Evolutionary conservation across 2,888 invertebrate species (phyloP).

Genomic region (Yponomeuta cagnagella): DNA sequence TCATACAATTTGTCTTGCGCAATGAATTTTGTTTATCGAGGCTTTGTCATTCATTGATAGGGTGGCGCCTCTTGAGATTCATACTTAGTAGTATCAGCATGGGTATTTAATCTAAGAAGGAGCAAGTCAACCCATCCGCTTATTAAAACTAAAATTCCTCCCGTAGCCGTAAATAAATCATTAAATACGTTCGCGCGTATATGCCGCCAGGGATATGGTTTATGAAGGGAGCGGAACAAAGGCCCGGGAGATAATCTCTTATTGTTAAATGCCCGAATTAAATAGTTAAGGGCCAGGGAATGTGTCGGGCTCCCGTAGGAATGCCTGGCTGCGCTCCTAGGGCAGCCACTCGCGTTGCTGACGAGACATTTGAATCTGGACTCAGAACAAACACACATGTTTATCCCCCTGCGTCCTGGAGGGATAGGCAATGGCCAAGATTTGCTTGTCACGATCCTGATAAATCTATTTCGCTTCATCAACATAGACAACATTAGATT

Average conservation of each 20-base stretch:
- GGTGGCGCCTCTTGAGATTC: no score
- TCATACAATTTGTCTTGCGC: no score
- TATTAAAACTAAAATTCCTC: slow-evolving; percentile 12
- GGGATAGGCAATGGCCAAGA: no score
- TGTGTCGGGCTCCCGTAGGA: slow-evolving; percentile 25
- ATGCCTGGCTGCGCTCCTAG: slow-evolving; percentile 27
- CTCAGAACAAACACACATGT: neutral
- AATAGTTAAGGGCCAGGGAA: slow-evolving; percentile 45
- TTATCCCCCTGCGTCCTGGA: no score
- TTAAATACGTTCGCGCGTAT: slow-evolving; percentile 20
- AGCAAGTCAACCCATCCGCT: neutral
- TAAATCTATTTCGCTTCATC: no score
- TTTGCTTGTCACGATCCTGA: no score
- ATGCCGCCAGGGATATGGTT: slow-evolving; percentile 39
- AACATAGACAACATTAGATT: neutral
- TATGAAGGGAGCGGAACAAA: slow-evolving; percentile 60
- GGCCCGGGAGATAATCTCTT: slow-evolving; percentile 45
- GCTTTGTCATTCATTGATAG: no score
- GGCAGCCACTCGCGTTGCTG: slow-evolving; percentile 16
- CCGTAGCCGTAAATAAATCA: slow-evolving; percentile 8
- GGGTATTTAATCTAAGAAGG: neutral
- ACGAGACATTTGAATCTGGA: neutral
- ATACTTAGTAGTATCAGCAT: no score
- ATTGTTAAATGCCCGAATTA: slow-evolving; percentile 59
- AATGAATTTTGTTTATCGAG: no score